A percentile compares a stretch with the other conserved stretches of the same genome.
Evolutionary conservation across 2,113 vertebrate species (phyloP).

Genomic region (Felis catus): F.catus_Fca126_mat1.0 CM031424.1:33564001-33564500

Average conservation of each 20-base stretch:
- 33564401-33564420: neutral
- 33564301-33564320: neutral
- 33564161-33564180: neutral
- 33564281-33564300: neutral
- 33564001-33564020: neutral
- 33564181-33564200: neutral
- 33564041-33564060: neutral
- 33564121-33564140: neutral
- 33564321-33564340: neutral
- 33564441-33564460: neutral
- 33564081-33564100: neutral
- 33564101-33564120: slow-evolving; percentile 4
- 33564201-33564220: neutral
- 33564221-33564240: neutral
- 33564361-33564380: neutral
- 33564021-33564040: neutral
- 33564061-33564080: neutral
- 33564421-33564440: neutral
- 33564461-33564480: neutral
- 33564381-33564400: neutral
- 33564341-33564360: neutral
- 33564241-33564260: neutral
- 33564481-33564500: neutral
- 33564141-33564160: neutral
- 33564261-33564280: neutral